phyloP scores from a whole-genome alignment of 2,888 invertebrate species.

The Odontothrips loti region DNA sequence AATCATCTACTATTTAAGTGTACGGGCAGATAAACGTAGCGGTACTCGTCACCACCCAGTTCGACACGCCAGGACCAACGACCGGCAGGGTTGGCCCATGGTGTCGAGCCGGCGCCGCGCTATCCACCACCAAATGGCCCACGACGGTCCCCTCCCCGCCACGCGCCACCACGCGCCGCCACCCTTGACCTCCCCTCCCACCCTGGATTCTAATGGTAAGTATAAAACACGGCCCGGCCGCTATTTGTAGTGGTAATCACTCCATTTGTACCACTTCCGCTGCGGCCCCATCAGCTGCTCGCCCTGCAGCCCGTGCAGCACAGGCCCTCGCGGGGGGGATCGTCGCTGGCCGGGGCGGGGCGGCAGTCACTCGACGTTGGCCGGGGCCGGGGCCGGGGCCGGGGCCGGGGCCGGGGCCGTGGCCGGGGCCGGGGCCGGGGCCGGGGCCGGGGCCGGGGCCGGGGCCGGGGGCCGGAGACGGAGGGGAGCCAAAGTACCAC shows the following conservation, averaged over 20 bases:
- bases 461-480: too few species aligned
- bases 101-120: neutral
- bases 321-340: neutral
- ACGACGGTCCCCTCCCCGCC: too few species aligned
- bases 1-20: too few species aligned
- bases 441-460: too few species aligned
- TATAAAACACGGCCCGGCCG: conserved; percentile 12
- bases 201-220: neutral
- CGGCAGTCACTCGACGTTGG: neutral
- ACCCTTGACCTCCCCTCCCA: neutral
- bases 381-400: neutral
- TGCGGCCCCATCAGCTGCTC: neutral
- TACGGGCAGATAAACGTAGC: too few species aligned
- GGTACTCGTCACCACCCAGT: too few species aligned
- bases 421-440: too few species aligned
- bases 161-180: neutral
- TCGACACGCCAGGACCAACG: too few species aligned
- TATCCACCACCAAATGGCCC: too few species aligned
- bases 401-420: neutral
- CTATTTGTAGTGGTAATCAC: conserved; percentile 23
- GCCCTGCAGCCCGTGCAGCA: neutral
- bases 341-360: neutral
- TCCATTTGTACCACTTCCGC: conserved; percentile 21
- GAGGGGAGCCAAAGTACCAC: too few species aligned
- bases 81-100: too few species aligned